Evolutionary conservation across 2,797 vertebrate species (phyloP).

Genomic region (Pachyuromys duprasi): DNA sequence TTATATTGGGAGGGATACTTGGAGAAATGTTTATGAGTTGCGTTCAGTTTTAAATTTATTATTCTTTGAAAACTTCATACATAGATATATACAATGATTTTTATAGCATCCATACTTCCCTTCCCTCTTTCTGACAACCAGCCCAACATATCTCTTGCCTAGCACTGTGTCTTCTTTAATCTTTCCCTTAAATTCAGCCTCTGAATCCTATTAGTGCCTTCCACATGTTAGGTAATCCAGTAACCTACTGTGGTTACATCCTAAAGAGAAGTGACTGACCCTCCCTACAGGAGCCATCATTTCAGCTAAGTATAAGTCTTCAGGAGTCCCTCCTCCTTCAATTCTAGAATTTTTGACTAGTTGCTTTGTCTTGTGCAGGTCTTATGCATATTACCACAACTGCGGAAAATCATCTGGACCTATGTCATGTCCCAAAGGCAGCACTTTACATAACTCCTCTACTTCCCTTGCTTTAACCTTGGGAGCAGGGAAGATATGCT

Average conservation of each 20-base stretch:
- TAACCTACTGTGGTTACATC: not conserved
- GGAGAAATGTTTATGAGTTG: not conserved
- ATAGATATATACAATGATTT: not conserved
- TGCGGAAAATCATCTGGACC: not conserved
- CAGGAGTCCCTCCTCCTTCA: not conserved
- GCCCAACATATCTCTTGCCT: not conserved
- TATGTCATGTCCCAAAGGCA: not conserved
- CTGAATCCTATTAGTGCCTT: not conserved
- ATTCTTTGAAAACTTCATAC: not conserved
- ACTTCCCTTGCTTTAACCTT: too few relatives aligned
- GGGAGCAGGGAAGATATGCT: too few relatives aligned
- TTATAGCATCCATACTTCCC: not conserved
- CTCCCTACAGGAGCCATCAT: too few relatives aligned
- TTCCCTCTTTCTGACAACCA: not conserved
- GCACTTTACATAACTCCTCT: rapidly evolving
- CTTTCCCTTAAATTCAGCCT: not conserved
- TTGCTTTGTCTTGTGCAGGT: not conserved
- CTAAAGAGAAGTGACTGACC: not conserved
- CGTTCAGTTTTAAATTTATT: not conserved
- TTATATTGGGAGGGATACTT: not conserved
- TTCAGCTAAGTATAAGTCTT: not conserved
- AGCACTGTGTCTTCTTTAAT: not conserved
- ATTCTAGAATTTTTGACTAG: not conserved
- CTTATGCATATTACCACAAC: not conserved
- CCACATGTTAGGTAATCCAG: not conserved